Evolutionary conservation across 2,888 invertebrate species (phyloP).

Genomic region (Troides helena): DNA sequence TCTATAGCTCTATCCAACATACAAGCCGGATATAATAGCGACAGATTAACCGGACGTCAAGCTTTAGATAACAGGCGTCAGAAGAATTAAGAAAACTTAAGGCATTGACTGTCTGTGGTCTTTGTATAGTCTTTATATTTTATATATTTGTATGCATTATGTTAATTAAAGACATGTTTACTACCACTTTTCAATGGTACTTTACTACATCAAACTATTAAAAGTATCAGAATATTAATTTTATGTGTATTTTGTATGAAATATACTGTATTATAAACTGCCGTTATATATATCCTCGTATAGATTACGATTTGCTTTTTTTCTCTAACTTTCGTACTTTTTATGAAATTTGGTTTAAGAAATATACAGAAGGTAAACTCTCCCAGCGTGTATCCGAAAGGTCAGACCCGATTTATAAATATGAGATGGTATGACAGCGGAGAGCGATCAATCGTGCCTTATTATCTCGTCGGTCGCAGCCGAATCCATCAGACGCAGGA

Average conservation of each 20-base stretch:
- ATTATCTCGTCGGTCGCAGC: slow-evolving; percentile 43
- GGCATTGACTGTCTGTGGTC: slow-evolving; percentile 36
- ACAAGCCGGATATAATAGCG: slow-evolving; percentile 55
- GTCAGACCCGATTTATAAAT: slow-evolving; percentile 39
- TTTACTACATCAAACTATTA: no score
- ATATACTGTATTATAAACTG: no score
- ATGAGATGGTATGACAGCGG: slow-evolving; percentile 48
- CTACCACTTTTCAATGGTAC: no score
- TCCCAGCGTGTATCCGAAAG: slow-evolving; percentile 18
- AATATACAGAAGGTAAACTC: background rate
- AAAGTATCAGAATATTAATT: no score
- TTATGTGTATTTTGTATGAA: no score
- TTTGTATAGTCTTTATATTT: background rate
- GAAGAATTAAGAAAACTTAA: slow-evolving; percentile 56
- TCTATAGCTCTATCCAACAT: slow-evolving; percentile 61
- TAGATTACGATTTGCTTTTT: background rate
- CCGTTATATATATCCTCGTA: background rate
- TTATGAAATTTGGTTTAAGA: background rate
- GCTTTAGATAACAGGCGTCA: slow-evolving; percentile 51
- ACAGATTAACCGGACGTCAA: slow-evolving; percentile 67
- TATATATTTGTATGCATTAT: no score
- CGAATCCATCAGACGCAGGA: slow-evolving; percentile 59
- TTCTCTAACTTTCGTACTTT: background rate
- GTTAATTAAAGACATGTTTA: no score
- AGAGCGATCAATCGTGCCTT: slow-evolving; percentile 67